Evolutionary conservation across 2,888 invertebrate genomes (phyloP), one percentile per base, ranked within the genome.

Genomic region (Trisateles emortualis): DNA sequence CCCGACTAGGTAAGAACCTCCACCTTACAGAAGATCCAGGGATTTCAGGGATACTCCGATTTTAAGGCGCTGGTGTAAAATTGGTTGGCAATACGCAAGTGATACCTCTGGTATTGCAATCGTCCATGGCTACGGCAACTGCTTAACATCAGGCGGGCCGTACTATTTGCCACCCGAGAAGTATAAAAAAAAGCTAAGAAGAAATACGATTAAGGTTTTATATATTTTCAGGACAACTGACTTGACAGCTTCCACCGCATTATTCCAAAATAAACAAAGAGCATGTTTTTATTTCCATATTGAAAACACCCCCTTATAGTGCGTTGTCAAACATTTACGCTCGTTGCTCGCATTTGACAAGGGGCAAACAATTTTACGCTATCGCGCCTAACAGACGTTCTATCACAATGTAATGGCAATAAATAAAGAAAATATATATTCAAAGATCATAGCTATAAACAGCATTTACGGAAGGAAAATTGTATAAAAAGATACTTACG

Each of bases 291-390:
- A 56, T 69, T 71, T 72, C 55, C 60, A 63, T 66, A 69, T 67
- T 48, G 57, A 55, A n/a, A 52, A 40, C 59, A 46, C 64, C 62
- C 59, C 57, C 26, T 26, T 64, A 57, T 63, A 68, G 63, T 60
- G 53, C 61, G 75, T 73, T 81, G 83, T 81, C 81, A 83, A 81
- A 81, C 72, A 82, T 85, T 82, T 72, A 83, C 84, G 80, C 74
- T 48, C 52, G 58, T 50, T 68, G 71, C 68, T 57, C 69, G 41
- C 65, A 67, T 75, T 82, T 83, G 84, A 84, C 78, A 77, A 82
- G 81, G 84, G 81, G 70, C 75, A 75, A 81, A 76, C 78, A 78
- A 78, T 78, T 79, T 79, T 68, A 77, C 77, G 79, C 69, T 72
- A 65, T 72, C 62, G 47, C 57, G 64, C 64, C 57, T 59, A 74